Conservation (phyloP, 2,888 invertebrate genomes). For the Caenorhabditis imperialis region DNA sequence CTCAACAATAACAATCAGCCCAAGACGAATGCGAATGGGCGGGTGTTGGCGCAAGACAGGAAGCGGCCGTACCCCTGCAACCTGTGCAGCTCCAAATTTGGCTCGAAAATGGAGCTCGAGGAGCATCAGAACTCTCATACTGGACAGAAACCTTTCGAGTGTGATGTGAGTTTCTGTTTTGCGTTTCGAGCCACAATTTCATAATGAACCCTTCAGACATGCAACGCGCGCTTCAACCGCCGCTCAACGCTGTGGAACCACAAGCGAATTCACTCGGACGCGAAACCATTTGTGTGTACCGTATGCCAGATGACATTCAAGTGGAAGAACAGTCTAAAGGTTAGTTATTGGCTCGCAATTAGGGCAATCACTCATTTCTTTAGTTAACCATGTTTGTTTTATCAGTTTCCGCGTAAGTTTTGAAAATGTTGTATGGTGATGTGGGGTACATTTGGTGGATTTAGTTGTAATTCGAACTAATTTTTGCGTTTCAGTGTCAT, state of each 20-base stretch:
- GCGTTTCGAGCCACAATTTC: not conserved
- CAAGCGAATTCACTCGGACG: slow-evolving; percentile 77
- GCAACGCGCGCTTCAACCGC: slow-evolving; percentile 77
- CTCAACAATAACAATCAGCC: slow-evolving; percentile 64
- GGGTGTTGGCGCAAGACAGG: slow-evolving; percentile 68
- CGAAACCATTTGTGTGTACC: slow-evolving; percentile 77
- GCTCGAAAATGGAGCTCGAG: slow-evolving; percentile 76
- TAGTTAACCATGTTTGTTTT: no score
- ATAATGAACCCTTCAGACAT: slow-evolving; percentile 39
- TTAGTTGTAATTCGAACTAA: slow-evolving; percentile 1
- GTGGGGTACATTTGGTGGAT: no score
- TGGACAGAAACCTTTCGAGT: slow-evolving; percentile 76
- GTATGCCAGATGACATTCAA: slow-evolving; percentile 78
- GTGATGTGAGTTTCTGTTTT: slow-evolving; percentile 67
- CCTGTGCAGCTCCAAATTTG: slow-evolving; percentile 71
- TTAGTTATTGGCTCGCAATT: slow-evolving; percentile 22
- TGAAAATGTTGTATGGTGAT: no score
- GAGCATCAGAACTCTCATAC: slow-evolving; percentile 78
- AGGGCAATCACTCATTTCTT: slow-evolving; percentile 6
- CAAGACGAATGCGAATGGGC: slow-evolving; percentile 58
- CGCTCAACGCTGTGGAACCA: slow-evolving; percentile 78
- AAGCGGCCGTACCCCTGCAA: slow-evolving; percentile 77
- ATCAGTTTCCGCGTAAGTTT: no score
- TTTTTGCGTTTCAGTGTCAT: slow-evolving; percentile 67
- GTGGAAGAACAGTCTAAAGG: slow-evolving; percentile 77